Conservation (phyloP, 2,888 invertebrate species). For the Cephus pulcher region DNA sequence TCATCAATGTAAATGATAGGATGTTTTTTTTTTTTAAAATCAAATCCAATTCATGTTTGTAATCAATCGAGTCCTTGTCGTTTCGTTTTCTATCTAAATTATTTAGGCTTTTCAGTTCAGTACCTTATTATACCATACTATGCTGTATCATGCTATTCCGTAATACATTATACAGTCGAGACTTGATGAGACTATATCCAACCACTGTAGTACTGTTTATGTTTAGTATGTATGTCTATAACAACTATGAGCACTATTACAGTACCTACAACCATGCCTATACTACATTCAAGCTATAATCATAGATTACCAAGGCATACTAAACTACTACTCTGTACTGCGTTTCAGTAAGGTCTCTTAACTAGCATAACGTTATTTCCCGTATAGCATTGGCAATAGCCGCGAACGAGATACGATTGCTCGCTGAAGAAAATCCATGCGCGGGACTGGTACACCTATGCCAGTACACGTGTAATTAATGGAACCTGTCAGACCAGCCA, state of each 20-base stretch:
- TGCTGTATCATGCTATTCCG: too few relatives aligned
- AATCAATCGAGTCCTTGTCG: too few relatives aligned
- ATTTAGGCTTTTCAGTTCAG: background rate
- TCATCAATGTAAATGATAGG: background rate
- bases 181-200: background rate
- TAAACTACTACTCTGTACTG: background rate
- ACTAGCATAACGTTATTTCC: background rate
- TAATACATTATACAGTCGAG: background rate
- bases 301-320: background rate
- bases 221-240: background rate
- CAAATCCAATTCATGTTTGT: background rate
- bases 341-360: background rate
- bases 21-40: background rate
- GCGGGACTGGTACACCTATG: background rate
- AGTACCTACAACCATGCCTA: background rate
- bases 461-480: background rate
- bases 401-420: background rate
- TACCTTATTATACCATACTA: background rate
- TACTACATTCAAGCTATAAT: background rate
- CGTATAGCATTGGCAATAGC: background rate
- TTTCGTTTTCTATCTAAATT: too few relatives aligned
- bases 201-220: background rate
- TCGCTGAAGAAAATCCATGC: background rate
- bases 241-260: background rate
- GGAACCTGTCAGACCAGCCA: background rate